Evolutionary conservation across 2,888 invertebrate genomes (phyloP), one percentile per base, ranked within the genome.

Genomic region (Spisula solida): DNA sequence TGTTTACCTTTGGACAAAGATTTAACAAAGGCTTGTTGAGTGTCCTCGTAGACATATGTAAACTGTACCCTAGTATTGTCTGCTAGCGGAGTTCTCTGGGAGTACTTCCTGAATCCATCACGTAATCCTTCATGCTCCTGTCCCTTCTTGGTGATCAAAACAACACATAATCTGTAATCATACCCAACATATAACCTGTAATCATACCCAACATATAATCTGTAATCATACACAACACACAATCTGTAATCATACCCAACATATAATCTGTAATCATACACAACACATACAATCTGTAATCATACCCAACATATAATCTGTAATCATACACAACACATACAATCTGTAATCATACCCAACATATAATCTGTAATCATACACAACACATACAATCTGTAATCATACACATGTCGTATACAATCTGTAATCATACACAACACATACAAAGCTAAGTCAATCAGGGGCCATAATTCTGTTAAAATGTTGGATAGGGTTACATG

Each of bases 11-110:
- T 96, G 29, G 98, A 98, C 70, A 98, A 97, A 47, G 98, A 98
- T 92, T 98, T 98, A 34, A 99, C 97, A 97, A 99, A 99, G 93
- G 98, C 98, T 0, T 98, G 97, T 97, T 99, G 99, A 91, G 97
- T 97, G 96, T 98, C 98, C 96, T 97, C 96, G 92, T 98, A 99
- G 90, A 99, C 98, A 96, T 99, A 99, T 1, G 98, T 98, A 97
- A 99, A 99, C 88, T 98, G 97, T 86, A 99, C 98, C 25, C 91
- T 85, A 86, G 98, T 98, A 80, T 90, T 82, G 0, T 89, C 88
- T 8, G 84, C 47, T 80, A 98, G 97, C 8, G 88, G 81, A 0
- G 93, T 91, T 14, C 82, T 85, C 88, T 93, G 93, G 0, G 98
- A 98, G 94, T 98, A 98, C 93, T 97, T 97, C 82, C 98, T 97